Conservation (phyloP, 2,113 vertebrate species). For the Platysteira castanea region DNA sequence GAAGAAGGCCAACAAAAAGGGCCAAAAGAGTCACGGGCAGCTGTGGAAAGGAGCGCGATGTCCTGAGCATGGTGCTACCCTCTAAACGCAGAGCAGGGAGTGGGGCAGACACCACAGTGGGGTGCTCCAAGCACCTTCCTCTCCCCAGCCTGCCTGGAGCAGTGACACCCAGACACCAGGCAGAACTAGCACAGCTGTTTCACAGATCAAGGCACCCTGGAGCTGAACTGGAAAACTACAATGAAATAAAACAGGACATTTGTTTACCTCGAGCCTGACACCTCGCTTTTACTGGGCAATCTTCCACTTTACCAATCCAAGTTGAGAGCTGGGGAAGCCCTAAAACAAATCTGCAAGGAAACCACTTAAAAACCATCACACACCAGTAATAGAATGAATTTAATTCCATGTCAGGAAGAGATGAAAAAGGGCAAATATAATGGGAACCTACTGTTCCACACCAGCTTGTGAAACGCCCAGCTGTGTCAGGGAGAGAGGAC, state of each 20-base stretch:
- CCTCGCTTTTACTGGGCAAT: background rate
- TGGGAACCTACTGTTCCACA: background rate
- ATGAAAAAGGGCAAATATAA: background rate
- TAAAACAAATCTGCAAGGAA: constrained; percentile 22
- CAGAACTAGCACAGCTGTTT: background rate
- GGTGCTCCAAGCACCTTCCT: background rate
- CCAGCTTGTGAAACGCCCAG: background rate
- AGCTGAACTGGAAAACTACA: background rate
- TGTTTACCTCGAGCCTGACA: background rate
- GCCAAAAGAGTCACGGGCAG: background rate
- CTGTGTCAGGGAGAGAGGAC: background rate
- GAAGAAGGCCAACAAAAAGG: background rate
- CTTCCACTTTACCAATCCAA: background rate
- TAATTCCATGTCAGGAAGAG: constrained; percentile 6
- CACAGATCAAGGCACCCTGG: background rate
- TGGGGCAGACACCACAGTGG: rapidly evolving
- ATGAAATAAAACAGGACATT: background rate
- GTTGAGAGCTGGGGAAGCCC: background rate
- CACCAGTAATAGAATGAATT: background rate
- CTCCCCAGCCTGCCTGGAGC: background rate
- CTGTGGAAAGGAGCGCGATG: rapidly evolving
- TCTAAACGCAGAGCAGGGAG: background rate
- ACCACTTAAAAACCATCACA: constrained; percentile 33
- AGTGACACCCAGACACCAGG: background rate
- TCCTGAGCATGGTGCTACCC: rapidly evolving